These are phyloP conservation scores for Lutjanus argentimaculatus DNA, from an alignment of 2,797 vertebrate species.

Conservation along the genomic window DNA sequence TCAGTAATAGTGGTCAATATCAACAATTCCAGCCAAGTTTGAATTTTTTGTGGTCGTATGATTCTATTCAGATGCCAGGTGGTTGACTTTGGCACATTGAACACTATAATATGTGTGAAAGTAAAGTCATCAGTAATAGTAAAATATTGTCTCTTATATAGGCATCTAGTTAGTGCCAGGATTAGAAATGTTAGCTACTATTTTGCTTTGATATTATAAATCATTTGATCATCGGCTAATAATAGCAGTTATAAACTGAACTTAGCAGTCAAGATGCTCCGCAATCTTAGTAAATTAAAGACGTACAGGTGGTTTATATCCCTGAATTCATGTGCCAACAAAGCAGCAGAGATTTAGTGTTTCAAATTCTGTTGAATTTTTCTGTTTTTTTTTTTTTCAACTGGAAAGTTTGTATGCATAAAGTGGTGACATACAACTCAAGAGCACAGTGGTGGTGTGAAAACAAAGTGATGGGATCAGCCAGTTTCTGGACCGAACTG, in stretches of 20 bases:
- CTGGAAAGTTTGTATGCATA: conserved; percentile 27
- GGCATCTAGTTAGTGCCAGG: background rate
- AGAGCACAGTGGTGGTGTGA: conserved; percentile 48
- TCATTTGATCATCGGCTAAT: background rate
- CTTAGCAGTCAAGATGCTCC: background rate
- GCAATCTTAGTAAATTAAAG: conserved; percentile 10
- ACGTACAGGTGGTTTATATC: conserved; percentile 52
- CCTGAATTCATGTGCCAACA: conserved; percentile 74
- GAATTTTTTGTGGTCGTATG: background rate
- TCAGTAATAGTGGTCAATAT: background rate
- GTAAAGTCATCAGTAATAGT: background rate
- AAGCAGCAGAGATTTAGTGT: conserved; percentile 68
- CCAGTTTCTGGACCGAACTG: conserved; percentile 2
- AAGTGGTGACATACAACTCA: conserved; percentile 29
- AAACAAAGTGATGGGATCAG: conserved; percentile 23
- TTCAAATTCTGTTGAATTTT: conserved; percentile 43
- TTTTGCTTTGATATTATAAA: background rate
- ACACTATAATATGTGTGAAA: background rate
- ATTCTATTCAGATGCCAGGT: background rate
- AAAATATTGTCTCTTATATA: background rate
- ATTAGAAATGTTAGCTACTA: background rate
- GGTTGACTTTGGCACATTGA: background rate
- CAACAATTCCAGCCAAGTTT: background rate
- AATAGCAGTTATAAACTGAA: background rate
- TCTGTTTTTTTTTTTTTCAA: background rate